Conservation (phyloP, 2,888 invertebrate species). For the Drosophila gaucha region DNA sequence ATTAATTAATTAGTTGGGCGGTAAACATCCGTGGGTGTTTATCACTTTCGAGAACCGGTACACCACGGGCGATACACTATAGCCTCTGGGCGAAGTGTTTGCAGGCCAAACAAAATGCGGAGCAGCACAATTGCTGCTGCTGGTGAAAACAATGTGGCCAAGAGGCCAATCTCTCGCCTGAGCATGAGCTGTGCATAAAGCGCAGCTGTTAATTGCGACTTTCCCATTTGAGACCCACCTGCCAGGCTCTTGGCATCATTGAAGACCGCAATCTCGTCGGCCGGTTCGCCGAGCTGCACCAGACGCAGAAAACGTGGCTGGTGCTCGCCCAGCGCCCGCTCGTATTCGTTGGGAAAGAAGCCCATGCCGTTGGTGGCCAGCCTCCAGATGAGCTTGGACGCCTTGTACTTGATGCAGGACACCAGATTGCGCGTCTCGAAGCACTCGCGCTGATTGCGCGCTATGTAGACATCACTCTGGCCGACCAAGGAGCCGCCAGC, state of each 20-base stretch:
- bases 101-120: constrained; percentile 7
- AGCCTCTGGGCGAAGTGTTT: constrained; percentile 14
- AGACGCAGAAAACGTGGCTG: constrained; percentile 67
- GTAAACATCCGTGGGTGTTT: constrained; percentile 62
- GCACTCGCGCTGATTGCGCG: constrained; percentile 79
- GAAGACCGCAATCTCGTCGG: constrained; percentile 75
- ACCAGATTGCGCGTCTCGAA: constrained; percentile 77
- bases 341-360: constrained; percentile 82
- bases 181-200: constrained; percentile 34
- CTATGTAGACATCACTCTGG: constrained; percentile 81
- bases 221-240: constrained; percentile 70
- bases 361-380: constrained; percentile 82
- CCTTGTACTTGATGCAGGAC: constrained; percentile 83
- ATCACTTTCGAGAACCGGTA: constrained; percentile 27
- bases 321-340: constrained; percentile 67
- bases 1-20: constrained; percentile 49
- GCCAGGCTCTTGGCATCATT: constrained; percentile 77
- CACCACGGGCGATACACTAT: neutral
- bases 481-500: constrained; percentile 43
- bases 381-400: constrained; percentile 81
- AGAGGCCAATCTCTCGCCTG: constrained; percentile 21
- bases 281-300: constrained; percentile 81
- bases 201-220: constrained; percentile 44
- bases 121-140: neutral
- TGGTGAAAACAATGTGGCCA: constrained; percentile 30